Evolutionary conservation across 1,140 invertebrate species (phyloP), one percentile per base, ranked within the genome.

Genomic region (Megathymus violae): DNA sequence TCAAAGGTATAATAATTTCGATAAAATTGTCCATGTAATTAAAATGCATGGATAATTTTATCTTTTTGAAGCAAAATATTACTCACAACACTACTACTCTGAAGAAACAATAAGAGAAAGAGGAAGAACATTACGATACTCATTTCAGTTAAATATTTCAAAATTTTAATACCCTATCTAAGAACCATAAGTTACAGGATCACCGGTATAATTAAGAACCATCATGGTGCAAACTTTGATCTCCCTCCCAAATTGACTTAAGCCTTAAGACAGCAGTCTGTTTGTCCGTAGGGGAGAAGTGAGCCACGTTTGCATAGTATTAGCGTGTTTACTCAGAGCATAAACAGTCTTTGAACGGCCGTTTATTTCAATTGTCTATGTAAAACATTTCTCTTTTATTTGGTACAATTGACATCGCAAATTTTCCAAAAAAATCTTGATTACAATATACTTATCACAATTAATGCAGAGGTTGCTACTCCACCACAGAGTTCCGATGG

Each of bases 301-400:
- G 16, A 41, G 7, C 52, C 52, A 56, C 52, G 52, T 56, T 56
- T 56, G 52, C 52, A 44, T 44, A 56, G 52, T 31, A 56, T 56
- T 56, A 56, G 22, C 22, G 22, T 56, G 14, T 56, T 56, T 56
- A 40, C 19, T 10, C 19, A 25, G 22, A 40, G 27, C 34, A 43
- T 56, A 56, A 43, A 43, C 52, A 17, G 40, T 17, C 11, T 41
- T 54, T 54, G 52, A 56, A 56, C 6, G 13, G 40, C 31, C 22
- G 43, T 44, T 44, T 31, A 41, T 56, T 56, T 56, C 40, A 56
- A 56, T 56, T 56, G 40, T 56, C 38, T 44, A 27, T 11, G 34
- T 36, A 3, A 2, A 36, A 36, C n/a, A n/a, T n/a, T n/a, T n/a
- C n/a, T n/a, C n/a, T n/a, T n/a, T n/a, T n/a, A n/a, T n/a, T n/a